Base-by-base conservation (phyloP, 2,797 vertebrate genomes). In the Spinibarbus caldwelli region DNA sequence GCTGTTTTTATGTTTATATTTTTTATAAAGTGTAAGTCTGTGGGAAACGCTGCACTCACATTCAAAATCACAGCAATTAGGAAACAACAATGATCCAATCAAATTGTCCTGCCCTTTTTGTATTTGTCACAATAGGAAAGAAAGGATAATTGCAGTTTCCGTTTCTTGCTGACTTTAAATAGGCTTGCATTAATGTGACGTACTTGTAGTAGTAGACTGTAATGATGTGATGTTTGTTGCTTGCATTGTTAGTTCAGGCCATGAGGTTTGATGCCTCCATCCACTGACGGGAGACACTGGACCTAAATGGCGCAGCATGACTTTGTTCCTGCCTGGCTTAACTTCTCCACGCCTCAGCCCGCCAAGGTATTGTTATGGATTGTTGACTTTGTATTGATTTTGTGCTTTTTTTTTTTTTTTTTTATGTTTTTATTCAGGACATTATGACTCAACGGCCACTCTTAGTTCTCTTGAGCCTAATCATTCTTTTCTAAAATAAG, bases 231-330 rank as follows among this genome's bases (percentile, higher is more conserved):
- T 57, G 81, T 45, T 62, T 62, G 23, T 47, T 45, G 4, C 17
- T 88, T 75, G 67, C 31, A 52, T 29, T 67, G 19, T 81, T 66
- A 99, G 98, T 96, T 97, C 96, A 98, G 97, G 98, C 97, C 97
- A 99, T 99, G 98, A 99, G 98, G 98, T 99, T 99, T 99, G 97
- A 99, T 98, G 97, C 97, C 98, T 99, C 98, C 91, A 96, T 97
- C 97, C 97, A 96, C 95, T 99, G 96, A 98, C 97, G 96, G 96
- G 96, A 98, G 97, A 99, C 97, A 98, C 97, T 98, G 97, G 98
- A 99, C 98, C 98, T 99, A 99, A 99, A 99, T 99, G 98, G 98
- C 97, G 98, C 98, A 99, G 97, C 98, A 99, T 99, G 98, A 99
- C 97, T 99, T 99, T 99, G 98, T 99, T 97, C 98, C 98, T 98